These are phyloP conservation scores for Drosophila dunni DNA, from an alignment of 1,140 invertebrate species.

Conservation along the genomic window DNA sequence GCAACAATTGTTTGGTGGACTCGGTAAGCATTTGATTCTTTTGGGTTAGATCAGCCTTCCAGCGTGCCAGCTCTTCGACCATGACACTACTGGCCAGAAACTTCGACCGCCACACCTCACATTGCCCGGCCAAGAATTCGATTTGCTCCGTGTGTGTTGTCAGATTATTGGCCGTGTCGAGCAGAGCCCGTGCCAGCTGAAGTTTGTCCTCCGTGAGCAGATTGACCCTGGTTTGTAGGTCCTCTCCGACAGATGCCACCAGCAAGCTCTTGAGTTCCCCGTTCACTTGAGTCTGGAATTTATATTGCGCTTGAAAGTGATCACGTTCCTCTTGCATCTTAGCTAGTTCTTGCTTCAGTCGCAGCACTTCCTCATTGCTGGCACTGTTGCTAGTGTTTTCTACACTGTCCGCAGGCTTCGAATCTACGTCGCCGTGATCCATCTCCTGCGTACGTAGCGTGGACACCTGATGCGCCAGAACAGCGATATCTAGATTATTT, in stretches of 20 bases:
- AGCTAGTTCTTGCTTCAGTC: conserved; percentile 63
- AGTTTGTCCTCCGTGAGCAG: conserved; percentile 95
- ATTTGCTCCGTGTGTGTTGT: conserved; percentile 95
- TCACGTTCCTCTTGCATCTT: conserved; percentile 87
- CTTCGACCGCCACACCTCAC: conserved; percentile 98
- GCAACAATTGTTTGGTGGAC: conserved; percentile 89
- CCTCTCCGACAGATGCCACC: conserved; percentile 97
- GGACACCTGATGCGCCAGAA: conserved; percentile 89
- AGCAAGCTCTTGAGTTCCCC: conserved; percentile 96
- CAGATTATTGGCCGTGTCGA: conserved; percentile 93
- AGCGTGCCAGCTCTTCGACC: conserved; percentile 94
- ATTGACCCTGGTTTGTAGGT: conserved; percentile 94
- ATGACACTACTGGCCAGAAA: conserved; percentile 96
- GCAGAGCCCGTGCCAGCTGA: conserved; percentile 92
- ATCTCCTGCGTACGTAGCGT: conserved; percentile 87
- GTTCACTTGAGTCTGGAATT: conserved; percentile 93
- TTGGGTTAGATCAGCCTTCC: conserved; percentile 92
- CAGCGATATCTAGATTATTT: conserved; percentile 90
- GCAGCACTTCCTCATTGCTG: conserved; percentile 46
- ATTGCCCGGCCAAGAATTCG: conserved; percentile 95
- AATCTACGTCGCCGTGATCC: conserved; percentile 39
- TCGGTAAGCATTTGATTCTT: conserved; percentile 91
- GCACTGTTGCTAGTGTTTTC: conserved; percentile 83
- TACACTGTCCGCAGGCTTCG: not conserved
- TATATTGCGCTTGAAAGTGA: conserved; percentile 89